These are phyloP conservation scores for Tipula vernalis DNA, from an alignment of 2,888 invertebrate genomes.

Conservation along the genomic window DNA sequence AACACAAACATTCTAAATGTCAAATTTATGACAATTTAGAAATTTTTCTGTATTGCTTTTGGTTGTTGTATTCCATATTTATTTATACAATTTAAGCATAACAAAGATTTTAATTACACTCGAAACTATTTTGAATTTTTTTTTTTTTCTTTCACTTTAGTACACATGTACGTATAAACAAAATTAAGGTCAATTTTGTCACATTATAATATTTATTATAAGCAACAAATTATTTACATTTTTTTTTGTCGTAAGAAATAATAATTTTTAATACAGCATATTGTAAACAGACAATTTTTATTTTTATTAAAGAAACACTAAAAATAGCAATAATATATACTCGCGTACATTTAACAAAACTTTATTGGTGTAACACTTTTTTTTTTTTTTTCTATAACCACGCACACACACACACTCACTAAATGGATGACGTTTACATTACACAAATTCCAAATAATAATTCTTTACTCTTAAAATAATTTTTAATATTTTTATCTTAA, in stretches of 20 bases:
- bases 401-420: background rate
- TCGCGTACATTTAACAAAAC: background rate
- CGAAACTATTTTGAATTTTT: background rate
- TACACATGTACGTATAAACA: background rate
- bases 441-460: background rate
- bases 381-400: background rate
- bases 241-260: background rate
- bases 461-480: background rate
- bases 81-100: background rate
- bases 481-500: background rate
- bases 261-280: background rate
- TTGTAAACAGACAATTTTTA: background rate
- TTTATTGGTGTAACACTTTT: background rate
- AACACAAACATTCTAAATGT: background rate
- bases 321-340: background rate
- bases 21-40: background rate
- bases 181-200: background rate
- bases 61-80: background rate
- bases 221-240: too few relatives aligned
- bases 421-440: conserved; percentile 4
- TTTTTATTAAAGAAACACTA: background rate
- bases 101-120: background rate
- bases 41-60: background rate
- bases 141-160: background rate
- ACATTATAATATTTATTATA: background rate